Evolutionary conservation across 1,140 invertebrate genomes (phyloP).

Genomic region (Pinna nobilis): DNA sequence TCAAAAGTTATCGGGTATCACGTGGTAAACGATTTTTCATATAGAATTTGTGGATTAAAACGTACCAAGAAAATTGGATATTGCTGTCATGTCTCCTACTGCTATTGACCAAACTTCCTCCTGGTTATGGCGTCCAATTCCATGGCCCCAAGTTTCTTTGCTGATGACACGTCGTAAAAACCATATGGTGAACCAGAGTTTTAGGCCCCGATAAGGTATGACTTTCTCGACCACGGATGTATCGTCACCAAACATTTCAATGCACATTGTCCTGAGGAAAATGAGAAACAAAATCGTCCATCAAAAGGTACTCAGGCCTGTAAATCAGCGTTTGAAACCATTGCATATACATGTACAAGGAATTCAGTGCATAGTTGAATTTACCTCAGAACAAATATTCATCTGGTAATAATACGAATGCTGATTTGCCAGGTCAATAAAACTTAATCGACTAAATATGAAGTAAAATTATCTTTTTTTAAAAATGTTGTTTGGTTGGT

Average conservation of each 20-base stretch:
- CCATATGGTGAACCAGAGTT: constrained; percentile 51
- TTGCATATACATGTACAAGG: too few species aligned
- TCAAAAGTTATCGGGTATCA: background rate
- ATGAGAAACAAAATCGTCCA: background rate
- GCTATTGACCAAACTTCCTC: constrained; percentile 66
- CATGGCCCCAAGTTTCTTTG: constrained; percentile 64
- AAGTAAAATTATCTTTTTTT: too few species aligned
- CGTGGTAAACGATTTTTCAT: too few species aligned
- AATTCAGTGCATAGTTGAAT: too few species aligned
- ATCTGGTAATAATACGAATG: too few species aligned
- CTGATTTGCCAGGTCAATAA: too few species aligned
- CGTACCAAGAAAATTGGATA: constrained; percentile 63
- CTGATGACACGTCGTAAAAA: constrained; percentile 45
- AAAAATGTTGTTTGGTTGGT: too few species aligned
- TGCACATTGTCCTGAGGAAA: constrained; percentile 66
- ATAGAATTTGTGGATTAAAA: too few species aligned
- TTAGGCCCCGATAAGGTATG: constrained; percentile 57
- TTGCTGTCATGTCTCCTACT: constrained; percentile 53
- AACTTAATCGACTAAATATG: too few species aligned
- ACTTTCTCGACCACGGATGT: constrained; percentile 47
- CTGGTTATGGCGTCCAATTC: constrained; percentile 63
- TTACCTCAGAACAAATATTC: too few species aligned
- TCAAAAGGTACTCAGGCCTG: too few species aligned
- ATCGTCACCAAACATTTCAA: constrained; percentile 61
- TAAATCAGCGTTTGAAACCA: too few species aligned